These are phyloP conservation scores for Eupeodes luniger DNA, from an alignment of 2,888 invertebrate species.

Conservation along the genomic window DNA sequence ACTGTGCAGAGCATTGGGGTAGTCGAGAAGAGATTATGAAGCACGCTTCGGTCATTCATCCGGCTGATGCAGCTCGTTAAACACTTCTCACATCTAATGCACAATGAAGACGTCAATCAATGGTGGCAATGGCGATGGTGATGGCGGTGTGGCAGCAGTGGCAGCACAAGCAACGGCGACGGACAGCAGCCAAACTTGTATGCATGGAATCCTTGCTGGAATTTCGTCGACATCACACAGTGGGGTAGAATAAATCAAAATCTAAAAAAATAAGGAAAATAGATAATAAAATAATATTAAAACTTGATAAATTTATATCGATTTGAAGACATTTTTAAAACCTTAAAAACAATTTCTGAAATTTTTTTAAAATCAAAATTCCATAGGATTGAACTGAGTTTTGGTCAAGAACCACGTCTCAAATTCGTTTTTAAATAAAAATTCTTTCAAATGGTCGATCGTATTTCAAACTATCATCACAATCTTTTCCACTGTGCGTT, in stretches of 20 bases:
- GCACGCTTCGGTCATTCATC: slow-evolving; percentile 74
- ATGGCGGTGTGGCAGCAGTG: not conserved
- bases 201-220: slow-evolving; percentile 58
- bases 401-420: too few species aligned
- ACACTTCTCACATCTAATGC: slow-evolving; percentile 71
- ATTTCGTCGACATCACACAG: slow-evolving; percentile 15
- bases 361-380: too few species aligned
- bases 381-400: too few species aligned
- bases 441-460: not conserved
- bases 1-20: not conserved
- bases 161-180: not conserved
- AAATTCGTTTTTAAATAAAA: too few species aligned
- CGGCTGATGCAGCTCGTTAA: slow-evolving; percentile 56
- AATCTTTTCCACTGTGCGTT: not conserved
- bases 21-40: slow-evolving; percentile 34
- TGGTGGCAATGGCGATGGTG: not conserved
- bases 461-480: not conserved
- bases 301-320: too few species aligned
- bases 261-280: not conserved
- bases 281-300: too few species aligned
- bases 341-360: too few species aligned
- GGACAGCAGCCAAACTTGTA: slow-evolving; percentile 9
- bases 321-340: too few species aligned
- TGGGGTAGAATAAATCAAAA: not conserved
- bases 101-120: slow-evolving; percentile 74